These are phyloP conservation scores for Motacilla tschutschensis DNA, from an alignment of 2,113 vertebrate species.

Conservation along the genomic window DNA sequence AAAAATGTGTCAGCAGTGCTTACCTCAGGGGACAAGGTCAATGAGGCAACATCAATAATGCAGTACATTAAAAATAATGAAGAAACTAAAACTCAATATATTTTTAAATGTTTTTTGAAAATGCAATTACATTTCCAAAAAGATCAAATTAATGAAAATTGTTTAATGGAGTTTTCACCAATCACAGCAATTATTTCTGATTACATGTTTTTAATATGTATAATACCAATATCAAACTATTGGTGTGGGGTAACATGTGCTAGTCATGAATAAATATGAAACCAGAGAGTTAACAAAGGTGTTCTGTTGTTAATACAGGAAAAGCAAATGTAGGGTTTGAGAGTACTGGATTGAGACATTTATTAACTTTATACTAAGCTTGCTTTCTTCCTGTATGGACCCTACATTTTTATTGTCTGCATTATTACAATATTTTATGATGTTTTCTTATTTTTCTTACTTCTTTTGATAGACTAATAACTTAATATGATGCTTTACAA, in stretches of 20 bases:
- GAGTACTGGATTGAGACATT: neutral
- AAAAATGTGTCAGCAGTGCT: constrained; percentile 22
- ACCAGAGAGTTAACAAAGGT: neutral
- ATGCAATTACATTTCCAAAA: neutral
- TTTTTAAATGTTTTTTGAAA: neutral
- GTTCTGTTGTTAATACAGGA: neutral
- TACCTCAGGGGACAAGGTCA: constrained; percentile 26
- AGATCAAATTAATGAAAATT: neutral
- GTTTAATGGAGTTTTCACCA: neutral
- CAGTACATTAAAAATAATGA: neutral
- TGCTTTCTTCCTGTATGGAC: neutral
- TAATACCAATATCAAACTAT: neutral
- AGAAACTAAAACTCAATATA: neutral
- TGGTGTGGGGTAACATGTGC: neutral
- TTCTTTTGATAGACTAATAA: neutral
- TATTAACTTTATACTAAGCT: neutral
- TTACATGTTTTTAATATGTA: neutral
- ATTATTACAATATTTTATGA: neutral
- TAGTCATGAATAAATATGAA: neutral
- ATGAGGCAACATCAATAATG: constrained; percentile 18
- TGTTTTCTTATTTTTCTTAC: neutral
- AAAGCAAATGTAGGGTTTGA: neutral
- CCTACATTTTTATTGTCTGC: neutral
- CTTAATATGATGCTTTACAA: neutral
- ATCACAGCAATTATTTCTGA: neutral